Base-by-base conservation (phyloP, 2,888 invertebrate species). In the Drosophila tripunctata region DNA sequence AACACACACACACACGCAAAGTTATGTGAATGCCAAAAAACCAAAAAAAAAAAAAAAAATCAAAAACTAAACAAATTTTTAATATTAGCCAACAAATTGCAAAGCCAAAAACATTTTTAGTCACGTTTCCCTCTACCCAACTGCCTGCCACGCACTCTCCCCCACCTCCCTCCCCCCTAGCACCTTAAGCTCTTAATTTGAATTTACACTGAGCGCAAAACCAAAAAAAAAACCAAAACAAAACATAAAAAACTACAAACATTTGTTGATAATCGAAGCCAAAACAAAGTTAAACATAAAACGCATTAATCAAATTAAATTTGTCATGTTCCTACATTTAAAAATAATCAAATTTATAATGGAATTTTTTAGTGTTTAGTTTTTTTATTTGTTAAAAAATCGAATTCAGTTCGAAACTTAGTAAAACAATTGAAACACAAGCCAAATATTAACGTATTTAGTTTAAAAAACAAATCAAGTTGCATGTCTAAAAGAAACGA, bases 381-480 rank as follows among this genome's bases (percentile, higher is more conserved):
- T 36, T 35, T 51, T 7, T 22, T 44, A 50, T 54, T 57, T 63
- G 24, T 63, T 24, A 44, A 41, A 40, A 38, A 33, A 48, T 36
- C 38, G 15, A 15, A 15, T 27, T 10, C 24, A 27, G 12, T 41
- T 36, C 21, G 30, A 43, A 43, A 44, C 54, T 19, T 55, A 56
- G 33, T 57, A 54, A 61, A 75, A 63, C 48, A 8, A 36, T n/a
- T 50, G 78, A 64, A 78, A 79, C 72, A 67, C 57, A 73, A 69
- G 65, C 73, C 73, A 74, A 74, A 74, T 58, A 74, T 73, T 61
- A 62, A 48, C 51, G 19, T 64, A 61, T 63, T 69, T 66, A 74
- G 55, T 69, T 55, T 14, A 57, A 68, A 55, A 19, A 40, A 40
- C 31, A 19, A 35, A 48, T 36, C 12, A 36, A 24, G n/a, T n/a